Evolutionary conservation across 2,888 invertebrate genomes (phyloP), one percentile per base, ranked within the genome.

Genomic region (Sarcophaga carnaria): DNA sequence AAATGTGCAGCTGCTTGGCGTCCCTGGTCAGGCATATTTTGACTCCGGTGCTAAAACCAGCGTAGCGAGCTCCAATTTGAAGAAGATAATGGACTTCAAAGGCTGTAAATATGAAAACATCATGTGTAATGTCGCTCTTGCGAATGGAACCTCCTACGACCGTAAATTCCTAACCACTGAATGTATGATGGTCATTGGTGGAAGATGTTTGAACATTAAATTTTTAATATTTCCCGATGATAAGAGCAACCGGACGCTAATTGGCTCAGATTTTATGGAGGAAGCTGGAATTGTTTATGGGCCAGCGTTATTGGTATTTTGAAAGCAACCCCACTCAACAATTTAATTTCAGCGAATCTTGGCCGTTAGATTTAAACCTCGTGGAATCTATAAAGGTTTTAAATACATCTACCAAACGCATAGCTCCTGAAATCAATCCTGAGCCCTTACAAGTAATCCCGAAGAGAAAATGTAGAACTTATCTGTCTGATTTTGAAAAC

Each of bases 41-140:
- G 84, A 88, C 27, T 80, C 85, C 3, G 88, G 85, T 63, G 85
- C 88, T 37, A 77, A 85, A 59, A 88, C 88, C 3, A 89, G 89
- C 45, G 86, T 89, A 22, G 87, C 88, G 8, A 84, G 88, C 17
- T 54, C 83, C 10, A 85, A 80, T 37, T 45, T 89, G 11, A 87
- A 85, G 11, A 78, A 79, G 1, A 83, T 87, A 1, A 79, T 88
- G 71, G 76, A 85, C 11, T 76, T 75, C 6, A 81, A 84, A 22
- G 81, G 82, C 2, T 86, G 86, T 20, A 59, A 70, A n/a, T 87
- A 70, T 37, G 59, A 75, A 6, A 45, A 17, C 22, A 45, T 85
- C 22, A 25, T 27, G 0, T 80, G 75, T 20, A 75, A 83, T 8
- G 66, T 75, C 6, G 62, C 83, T 0, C 49, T 88, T 5, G 80